phyloP scores from a whole-genome alignment of 2,888 invertebrate species.

The Parochlus steinenii region DNA sequence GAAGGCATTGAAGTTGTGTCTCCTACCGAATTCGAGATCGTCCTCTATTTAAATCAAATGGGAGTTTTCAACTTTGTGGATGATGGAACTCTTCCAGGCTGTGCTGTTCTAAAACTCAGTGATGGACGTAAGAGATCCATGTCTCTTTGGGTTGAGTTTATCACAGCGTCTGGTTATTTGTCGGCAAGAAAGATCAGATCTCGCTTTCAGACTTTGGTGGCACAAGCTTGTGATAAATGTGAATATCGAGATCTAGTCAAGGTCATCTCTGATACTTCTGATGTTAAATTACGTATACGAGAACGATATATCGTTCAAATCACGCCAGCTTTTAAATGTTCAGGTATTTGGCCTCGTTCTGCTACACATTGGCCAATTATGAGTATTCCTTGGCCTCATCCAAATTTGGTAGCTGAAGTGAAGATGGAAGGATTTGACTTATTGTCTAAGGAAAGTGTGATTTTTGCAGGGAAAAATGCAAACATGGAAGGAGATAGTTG shows the following conservation, averaged over 20 bases:
- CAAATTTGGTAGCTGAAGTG: slow-evolving; percentile 80
- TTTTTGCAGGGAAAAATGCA: slow-evolving; percentile 71
- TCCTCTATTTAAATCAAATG: slow-evolving; percentile 94
- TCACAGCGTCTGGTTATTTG: slow-evolving; percentile 88
- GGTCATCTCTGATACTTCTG: slow-evolving; percentile 90
- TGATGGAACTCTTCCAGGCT: slow-evolving; percentile 83
- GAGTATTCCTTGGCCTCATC: slow-evolving; percentile 86
- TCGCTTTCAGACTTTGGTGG: slow-evolving; percentile 78
- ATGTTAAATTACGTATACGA: slow-evolving; percentile 77
- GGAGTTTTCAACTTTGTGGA: slow-evolving; percentile 97
- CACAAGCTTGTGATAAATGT: slow-evolving; percentile 86
- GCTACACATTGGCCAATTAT: slow-evolving; percentile 90
- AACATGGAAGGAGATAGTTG: slow-evolving; percentile 95
- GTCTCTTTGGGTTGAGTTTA: slow-evolving; percentile 97
- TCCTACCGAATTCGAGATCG: slow-evolving; percentile 87
- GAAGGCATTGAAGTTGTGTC: slow-evolving; percentile 88
- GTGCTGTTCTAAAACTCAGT: slow-evolving; percentile 84
- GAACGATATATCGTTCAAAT: slow-evolving; percentile 89
- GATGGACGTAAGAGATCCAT: slow-evolving; percentile 93
- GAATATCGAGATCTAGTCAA: slow-evolving; percentile 85
- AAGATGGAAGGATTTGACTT: slow-evolving; percentile 93
- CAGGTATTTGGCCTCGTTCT: slow-evolving; percentile 86
- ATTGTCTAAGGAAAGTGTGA: slow-evolving; percentile 72
- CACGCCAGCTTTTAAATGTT: slow-evolving; percentile 87
- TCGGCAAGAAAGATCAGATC: slow-evolving; percentile 92